Conservation (phyloP, 1,140 invertebrate genomes). For the Medauroidea extradentata region DNA sequence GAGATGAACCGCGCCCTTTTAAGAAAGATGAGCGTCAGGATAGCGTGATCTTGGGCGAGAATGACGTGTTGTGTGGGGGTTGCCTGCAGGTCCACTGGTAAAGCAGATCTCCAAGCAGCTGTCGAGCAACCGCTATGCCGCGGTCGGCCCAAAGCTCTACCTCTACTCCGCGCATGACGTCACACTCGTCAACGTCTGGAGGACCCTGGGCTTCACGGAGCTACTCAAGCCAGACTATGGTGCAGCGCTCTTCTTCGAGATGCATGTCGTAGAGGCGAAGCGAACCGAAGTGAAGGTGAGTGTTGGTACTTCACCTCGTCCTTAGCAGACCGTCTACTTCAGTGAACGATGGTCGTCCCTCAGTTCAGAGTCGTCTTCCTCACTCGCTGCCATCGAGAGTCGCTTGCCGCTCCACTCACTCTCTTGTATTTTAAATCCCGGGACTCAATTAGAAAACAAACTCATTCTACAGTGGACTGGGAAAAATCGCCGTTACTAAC, state of each 20-base stretch:
- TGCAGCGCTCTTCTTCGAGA: conserved; percentile 61
- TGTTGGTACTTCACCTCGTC: background rate
- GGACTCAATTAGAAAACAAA: too few relatives aligned
- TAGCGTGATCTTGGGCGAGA: too few relatives aligned
- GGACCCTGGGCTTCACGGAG: conserved; percentile 59
- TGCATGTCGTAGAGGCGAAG: conserved; percentile 44
- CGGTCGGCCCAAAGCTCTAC: conserved; percentile 47
- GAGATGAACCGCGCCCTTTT: too few relatives aligned
- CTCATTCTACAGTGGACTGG: too few relatives aligned
- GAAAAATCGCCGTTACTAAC: too few relatives aligned
- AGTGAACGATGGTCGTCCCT: too few relatives aligned
- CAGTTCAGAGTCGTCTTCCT: too few relatives aligned
- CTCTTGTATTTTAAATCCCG: too few relatives aligned
- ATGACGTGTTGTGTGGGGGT: background rate
- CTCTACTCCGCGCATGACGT: conserved; percentile 70
- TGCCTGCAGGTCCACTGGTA: conserved; percentile 39
- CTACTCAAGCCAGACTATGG: conserved; percentile 64
- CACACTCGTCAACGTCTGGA: conserved; percentile 63
- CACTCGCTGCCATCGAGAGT: too few relatives aligned
- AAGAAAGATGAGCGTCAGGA: too few relatives aligned
- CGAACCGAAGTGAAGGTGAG: background rate
- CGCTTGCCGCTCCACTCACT: too few relatives aligned
- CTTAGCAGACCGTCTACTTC: too few relatives aligned
- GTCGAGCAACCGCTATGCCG: conserved; percentile 29
- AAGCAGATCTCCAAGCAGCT: conserved; percentile 43